Conservation (phyloP, 37 sponge, comb jelly and placozoan genomes). For the Corticium candelabrum region DNA sequence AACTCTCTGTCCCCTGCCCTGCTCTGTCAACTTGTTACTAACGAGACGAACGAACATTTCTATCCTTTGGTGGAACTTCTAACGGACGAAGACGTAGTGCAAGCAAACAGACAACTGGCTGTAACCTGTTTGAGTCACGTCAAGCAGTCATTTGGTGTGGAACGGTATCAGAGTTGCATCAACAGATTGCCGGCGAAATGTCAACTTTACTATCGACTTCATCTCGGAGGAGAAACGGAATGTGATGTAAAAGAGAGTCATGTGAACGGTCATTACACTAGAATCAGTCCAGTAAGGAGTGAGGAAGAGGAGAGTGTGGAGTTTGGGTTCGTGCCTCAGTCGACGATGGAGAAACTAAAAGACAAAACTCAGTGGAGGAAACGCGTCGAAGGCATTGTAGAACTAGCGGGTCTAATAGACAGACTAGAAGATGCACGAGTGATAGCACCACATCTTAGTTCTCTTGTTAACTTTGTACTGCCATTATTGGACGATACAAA, state of each 20-base stretch:
- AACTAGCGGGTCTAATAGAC: background rate
- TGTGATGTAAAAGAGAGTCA: too few species aligned
- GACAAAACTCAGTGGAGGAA: background rate
- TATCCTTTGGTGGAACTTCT: background rate
- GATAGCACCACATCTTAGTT: slow-evolving; percentile 11
- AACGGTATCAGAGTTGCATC: background rate
- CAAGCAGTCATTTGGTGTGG: background rate
- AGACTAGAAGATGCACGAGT: background rate
- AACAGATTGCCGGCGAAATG: background rate
- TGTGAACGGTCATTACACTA: too few species aligned
- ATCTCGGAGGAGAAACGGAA: background rate
- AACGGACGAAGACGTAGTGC: background rate
- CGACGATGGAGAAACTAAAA: background rate
- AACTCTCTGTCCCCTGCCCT: background rate
- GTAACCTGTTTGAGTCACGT: background rate
- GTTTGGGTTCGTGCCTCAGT: background rate
- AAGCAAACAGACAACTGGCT: background rate
- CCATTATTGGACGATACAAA: slow-evolving; percentile 44
- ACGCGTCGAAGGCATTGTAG: background rate
- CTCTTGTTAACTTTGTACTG: slow-evolving; percentile 19
- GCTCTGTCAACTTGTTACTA: background rate
- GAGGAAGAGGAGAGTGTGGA: slow-evolving; percentile 32
- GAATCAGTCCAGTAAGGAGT: background rate
- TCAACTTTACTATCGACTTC: background rate
- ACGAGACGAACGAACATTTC: background rate